phyloP scores from a whole-genome alignment of 2,113 vertebrate species.

The Odocoileus virginianus region DNA sequence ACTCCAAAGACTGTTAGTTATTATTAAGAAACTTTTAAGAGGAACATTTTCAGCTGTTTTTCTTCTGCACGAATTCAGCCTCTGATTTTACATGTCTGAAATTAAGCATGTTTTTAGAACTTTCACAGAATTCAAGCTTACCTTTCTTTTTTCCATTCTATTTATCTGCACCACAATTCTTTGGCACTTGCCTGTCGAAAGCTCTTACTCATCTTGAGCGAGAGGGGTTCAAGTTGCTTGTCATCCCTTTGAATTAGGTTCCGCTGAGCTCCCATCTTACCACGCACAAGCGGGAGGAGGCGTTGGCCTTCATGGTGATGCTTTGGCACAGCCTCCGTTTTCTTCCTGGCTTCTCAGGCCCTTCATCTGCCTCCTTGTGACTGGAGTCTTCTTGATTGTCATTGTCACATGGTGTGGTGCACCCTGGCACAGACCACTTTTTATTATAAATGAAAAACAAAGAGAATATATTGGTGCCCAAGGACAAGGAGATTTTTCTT shows the following conservation, averaged over 20 bases:
- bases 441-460: background rate
- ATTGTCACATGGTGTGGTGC: background rate
- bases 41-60: background rate
- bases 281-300: background rate
- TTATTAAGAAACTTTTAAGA: background rate
- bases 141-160: background rate
- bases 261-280: background rate
- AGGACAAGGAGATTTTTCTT: background rate
- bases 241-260: background rate
- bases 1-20: background rate
- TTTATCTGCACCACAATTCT: background rate
- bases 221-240: background rate
- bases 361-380: background rate
- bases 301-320: background rate
- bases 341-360: background rate
- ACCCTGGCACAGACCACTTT: background rate
- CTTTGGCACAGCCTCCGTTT: background rate
- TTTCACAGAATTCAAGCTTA: background rate
- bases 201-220: background rate
- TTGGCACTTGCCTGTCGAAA: background rate
- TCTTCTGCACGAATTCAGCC: background rate
- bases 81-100: conserved; percentile 21
- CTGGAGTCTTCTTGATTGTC: background rate
- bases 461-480: background rate
- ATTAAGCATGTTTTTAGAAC: background rate